Evolutionary conservation across 2,888 invertebrate species (phyloP).

Genomic region (Drosophila falleni): DNA sequence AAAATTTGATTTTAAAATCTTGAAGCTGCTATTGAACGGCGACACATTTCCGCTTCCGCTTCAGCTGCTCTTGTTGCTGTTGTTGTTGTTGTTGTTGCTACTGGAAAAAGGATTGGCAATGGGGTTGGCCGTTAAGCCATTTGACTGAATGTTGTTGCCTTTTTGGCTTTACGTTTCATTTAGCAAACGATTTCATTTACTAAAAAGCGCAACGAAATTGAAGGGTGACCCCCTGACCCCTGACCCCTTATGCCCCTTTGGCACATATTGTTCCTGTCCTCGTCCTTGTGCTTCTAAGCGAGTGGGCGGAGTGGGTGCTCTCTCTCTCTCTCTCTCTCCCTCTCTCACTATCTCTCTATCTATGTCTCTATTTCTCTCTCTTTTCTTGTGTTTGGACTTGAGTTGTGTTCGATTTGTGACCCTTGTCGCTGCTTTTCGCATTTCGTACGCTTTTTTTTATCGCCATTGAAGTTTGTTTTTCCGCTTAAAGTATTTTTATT

Average conservation of each 20-base stretch:
- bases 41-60: slow-evolving; percentile 80
- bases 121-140: slow-evolving; percentile 25
- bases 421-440: slow-evolving; percentile 43
- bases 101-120: slow-evolving; percentile 36
- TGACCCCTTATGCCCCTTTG: neutral
- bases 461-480: slow-evolving; percentile 83
- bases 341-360: too few relatives aligned
- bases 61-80: neutral
- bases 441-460: slow-evolving; percentile 67
- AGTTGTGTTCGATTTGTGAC: slow-evolving; percentile 54
- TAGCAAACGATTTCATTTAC: slow-evolving; percentile 84
- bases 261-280: slow-evolving; percentile 54
- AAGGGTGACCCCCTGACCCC: slow-evolving; percentile 35
- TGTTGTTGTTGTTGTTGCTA: slow-evolving; percentile 6
- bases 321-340: neutral
- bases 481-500: slow-evolving; percentile 84
- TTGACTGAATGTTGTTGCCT: slow-evolving; percentile 44
- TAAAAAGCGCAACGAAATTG: slow-evolving; percentile 71
- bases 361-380: too few relatives aligned
- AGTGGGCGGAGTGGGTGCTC: slow-evolving; percentile 53
- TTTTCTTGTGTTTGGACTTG: slow-evolving; percentile 31
- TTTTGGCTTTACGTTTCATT: slow-evolving; percentile 83
- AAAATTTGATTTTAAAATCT: slow-evolving; percentile 59
- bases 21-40: slow-evolving; percentile 65
- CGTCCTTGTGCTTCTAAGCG: slow-evolving; percentile 49